These are phyloP conservation scores for Neodiprion fabricii DNA, from an alignment of 1,140 invertebrate genomes.

Conservation along the genomic window DNA sequence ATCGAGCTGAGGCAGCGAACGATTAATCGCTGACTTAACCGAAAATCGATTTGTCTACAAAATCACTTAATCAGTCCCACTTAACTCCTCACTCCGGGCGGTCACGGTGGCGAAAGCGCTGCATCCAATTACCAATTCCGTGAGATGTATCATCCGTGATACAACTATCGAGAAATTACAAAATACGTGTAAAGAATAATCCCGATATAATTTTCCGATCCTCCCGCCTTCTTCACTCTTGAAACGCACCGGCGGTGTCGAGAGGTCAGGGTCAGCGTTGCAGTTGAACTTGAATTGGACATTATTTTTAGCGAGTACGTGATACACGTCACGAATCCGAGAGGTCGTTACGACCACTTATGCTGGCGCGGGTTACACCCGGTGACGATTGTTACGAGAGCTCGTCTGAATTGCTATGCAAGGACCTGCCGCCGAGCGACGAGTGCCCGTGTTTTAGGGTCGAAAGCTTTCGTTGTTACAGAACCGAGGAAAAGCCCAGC, in stretches of 20 bases:
- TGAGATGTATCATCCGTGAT: no score
- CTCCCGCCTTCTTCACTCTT: no score
- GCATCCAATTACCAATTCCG: neutral
- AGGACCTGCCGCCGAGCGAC: neutral
- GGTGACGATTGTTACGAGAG: neutral
- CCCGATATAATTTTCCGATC: neutral
- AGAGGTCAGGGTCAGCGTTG: neutral
- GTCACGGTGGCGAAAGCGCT: neutral
- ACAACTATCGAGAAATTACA: no score
- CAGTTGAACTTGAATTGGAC: constrained; percentile 4
- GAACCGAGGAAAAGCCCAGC: no score
- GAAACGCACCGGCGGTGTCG: no score
- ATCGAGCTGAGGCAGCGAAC: neutral
- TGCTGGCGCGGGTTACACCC: neutral
- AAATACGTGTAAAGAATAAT: neutral
- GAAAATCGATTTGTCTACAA: constrained; percentile 1
- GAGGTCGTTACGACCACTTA: constrained; percentile 2
- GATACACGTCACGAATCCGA: neutral
- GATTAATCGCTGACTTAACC: neutral
- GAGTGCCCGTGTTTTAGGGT: neutral
- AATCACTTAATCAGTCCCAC: constrained; percentile 5
- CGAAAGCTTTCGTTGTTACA: no score
- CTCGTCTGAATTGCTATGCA: neutral
- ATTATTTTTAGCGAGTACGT: constrained; percentile 7
- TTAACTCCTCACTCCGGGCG: neutral